phyloP scores from a whole-genome alignment of 2,113 vertebrate genomes.

The Stegastes partitus region DNA sequence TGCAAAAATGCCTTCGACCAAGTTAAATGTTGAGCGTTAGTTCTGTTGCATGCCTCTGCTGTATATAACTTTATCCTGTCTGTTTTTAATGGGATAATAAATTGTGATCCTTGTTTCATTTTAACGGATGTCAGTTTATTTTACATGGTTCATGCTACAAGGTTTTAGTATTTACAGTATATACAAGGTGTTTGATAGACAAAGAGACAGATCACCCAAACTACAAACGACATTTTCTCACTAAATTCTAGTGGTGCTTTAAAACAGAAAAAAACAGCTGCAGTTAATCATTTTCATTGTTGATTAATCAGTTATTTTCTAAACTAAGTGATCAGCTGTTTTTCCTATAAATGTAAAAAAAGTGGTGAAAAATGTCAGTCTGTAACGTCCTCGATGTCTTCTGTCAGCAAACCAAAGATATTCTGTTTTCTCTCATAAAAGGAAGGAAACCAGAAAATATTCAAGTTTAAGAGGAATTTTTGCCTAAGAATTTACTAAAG shows the following conservation, averaged over 20 bases:
- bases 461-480: too few relatives aligned
- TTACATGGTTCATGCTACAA: not conserved
- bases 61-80: constrained; percentile 94
- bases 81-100: constrained; percentile 94
- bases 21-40: constrained; percentile 86
- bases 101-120: constrained; percentile 88
- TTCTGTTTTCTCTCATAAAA: too few relatives aligned
- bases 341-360: too few relatives aligned
- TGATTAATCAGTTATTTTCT: too few relatives aligned
- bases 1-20: constrained; percentile 75
- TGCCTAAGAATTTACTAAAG: too few relatives aligned
- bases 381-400: too few relatives aligned
- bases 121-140: constrained; percentile 68
- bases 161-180: constrained; percentile 66
- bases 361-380: too few relatives aligned
- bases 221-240: not conserved
- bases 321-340: too few relatives aligned
- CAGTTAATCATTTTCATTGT: too few relatives aligned
- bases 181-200: constrained; percentile 10
- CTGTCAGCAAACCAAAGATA: too few relatives aligned
- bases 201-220: not conserved
- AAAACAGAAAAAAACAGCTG: too few relatives aligned
- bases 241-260: not conserved
- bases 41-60: constrained; percentile 90
- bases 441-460: too few relatives aligned